Evolutionary conservation across 2,113 vertebrate species (phyloP).

Genomic region (Centropus unirufus): DNA sequence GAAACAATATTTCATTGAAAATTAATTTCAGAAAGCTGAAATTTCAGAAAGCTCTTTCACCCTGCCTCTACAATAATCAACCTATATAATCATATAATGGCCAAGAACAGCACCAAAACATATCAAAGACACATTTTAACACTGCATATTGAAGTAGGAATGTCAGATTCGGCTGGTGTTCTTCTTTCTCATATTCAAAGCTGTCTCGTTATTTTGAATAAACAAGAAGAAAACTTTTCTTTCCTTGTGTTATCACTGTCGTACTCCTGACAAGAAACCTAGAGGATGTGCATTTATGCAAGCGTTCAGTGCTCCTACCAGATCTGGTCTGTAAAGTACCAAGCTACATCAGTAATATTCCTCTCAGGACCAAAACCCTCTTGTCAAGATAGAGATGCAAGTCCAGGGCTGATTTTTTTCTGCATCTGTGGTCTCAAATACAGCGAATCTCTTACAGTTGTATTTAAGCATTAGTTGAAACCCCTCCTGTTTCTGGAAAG

Average conservation of each 20-base stretch:
- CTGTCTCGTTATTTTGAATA: neutral
- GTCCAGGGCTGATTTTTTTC: neutral
- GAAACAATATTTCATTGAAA: neutral
- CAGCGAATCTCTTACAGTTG: neutral
- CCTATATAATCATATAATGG: neutral
- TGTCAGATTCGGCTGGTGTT: neutral
- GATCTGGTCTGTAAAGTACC: neutral
- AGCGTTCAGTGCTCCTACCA: neutral
- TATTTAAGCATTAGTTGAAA: neutral
- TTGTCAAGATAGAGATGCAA: neutral
- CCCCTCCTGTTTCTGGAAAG: neutral
- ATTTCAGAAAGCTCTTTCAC: neutral
- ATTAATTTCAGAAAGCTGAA: neutral
- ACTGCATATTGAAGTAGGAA: neutral
- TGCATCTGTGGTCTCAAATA: rapidly evolving
- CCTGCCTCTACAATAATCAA: neutral
- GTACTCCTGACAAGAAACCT: neutral
- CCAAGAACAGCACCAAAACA: neutral
- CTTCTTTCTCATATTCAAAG: neutral
- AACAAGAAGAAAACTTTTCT: neutral
- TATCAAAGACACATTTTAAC: neutral
- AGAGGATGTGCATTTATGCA: neutral
- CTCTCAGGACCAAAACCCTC: neutral
- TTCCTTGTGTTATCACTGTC: neutral
- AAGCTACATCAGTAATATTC: neutral